Evolutionary conservation across 2,888 invertebrate species (phyloP).

Genomic region (Hypsopygia costalis): DNA sequence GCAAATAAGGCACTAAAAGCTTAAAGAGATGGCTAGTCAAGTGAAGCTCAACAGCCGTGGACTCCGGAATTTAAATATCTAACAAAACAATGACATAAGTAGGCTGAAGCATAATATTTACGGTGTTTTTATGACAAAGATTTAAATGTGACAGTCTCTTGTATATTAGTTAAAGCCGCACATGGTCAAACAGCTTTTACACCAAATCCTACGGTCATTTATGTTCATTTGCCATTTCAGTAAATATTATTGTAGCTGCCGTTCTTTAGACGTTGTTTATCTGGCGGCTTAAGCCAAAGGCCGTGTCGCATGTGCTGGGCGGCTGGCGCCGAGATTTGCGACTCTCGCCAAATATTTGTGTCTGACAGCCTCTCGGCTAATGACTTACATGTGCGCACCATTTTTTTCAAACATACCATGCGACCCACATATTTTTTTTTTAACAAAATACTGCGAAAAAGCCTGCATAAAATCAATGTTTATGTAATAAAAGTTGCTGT

Average conservation of each 20-base stretch:
- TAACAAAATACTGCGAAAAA: constrained; percentile 4
- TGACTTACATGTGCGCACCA: constrained; percentile 66
- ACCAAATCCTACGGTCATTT: constrained; percentile 74
- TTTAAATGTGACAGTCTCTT: no score
- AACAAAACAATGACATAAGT: no score
- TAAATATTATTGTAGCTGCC: constrained; percentile 72
- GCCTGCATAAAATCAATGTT: constrained; percentile 16
- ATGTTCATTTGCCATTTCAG: constrained; percentile 67
- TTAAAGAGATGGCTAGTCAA: no score
- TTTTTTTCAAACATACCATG: constrained; percentile 36
- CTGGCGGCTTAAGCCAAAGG: constrained; percentile 42
- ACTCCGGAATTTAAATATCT: no score
- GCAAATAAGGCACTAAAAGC: no score
- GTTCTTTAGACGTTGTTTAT: constrained; percentile 34
- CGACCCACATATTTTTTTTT: constrained; percentile 31
- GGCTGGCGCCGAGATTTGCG: constrained; percentile 68
- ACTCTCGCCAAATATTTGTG: constrained; percentile 71
- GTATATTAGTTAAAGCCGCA: no score
- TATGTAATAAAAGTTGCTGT: constrained; percentile 10
- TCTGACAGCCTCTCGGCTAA: constrained; percentile 58
- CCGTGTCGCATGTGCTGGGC: constrained; percentile 39
- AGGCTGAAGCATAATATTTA: no score
- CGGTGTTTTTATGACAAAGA: no score
- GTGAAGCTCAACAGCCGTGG: no score
- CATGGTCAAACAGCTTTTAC: constrained; percentile 22